Evolutionary conservation across 2,113 vertebrate genomes (phyloP).

Genomic region (Zosterops pallidus): DNA sequence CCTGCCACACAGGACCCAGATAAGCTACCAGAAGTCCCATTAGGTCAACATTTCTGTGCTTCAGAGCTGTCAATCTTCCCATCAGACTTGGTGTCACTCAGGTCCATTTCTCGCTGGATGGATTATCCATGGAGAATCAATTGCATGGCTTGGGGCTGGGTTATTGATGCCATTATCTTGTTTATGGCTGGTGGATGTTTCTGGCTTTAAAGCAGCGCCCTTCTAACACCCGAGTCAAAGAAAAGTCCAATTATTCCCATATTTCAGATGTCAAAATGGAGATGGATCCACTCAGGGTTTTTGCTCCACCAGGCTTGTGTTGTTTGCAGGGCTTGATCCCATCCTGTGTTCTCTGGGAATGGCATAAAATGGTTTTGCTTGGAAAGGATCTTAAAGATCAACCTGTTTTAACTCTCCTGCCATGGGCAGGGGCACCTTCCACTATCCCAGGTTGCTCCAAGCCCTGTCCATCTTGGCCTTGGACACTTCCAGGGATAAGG

Average conservation of each 20-base stretch:
- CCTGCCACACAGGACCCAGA: not conserved
- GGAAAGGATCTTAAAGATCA: not conserved
- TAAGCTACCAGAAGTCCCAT: not conserved
- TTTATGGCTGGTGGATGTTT: not conserved
- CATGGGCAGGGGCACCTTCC: not conserved
- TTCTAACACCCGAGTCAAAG: not conserved
- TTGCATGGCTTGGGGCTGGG: not conserved
- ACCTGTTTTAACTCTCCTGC: not conserved
- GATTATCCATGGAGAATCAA: conserved; percentile 22
- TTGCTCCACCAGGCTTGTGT: not conserved
- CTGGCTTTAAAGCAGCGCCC: not conserved
- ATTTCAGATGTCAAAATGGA: not conserved
- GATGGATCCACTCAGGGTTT: not conserved
- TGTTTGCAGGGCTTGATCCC: not conserved
- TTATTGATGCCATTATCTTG: conserved; percentile 40
- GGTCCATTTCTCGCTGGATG: not conserved
- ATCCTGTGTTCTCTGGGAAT: not conserved
- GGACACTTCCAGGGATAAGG: not conserved
- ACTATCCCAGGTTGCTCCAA: not conserved
- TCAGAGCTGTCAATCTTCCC: not conserved
- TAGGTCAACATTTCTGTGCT: not conserved
- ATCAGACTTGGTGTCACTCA: not conserved
- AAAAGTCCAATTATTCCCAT: not conserved
- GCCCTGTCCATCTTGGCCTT: accelerated
- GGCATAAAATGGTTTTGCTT: not conserved